Base-by-base conservation (phyloP, 2,888 invertebrate species). In the Gastrophysa polygoni region DNA sequence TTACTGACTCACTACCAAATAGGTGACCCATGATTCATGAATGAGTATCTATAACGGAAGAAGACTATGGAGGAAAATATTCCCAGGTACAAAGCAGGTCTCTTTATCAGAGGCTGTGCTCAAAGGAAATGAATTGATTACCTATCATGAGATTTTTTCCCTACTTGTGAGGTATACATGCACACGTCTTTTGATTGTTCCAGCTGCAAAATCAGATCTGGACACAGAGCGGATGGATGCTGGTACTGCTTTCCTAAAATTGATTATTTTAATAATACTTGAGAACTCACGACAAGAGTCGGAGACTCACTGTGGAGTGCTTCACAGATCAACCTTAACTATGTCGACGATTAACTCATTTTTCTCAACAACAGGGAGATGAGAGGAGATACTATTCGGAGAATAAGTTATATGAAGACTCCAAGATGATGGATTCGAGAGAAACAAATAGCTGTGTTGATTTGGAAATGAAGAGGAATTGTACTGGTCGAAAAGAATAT, bases 401-500 rank as follows among this genome's bases (percentile, higher is more conserved):
- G 14, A 24, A 48, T 20, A 7, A 24, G 7, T 14, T 21, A 8
- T 6, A 48, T 24, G 7, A 11, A 48, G 18, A 4, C 18, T 11
- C 28, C 48, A 24, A 21, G 14, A 48, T 48, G n/a, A 21, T 24
- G 14, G 48, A 44, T 17, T n/a, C 17, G 14, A 17, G 44, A 48
- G n/a, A 48, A 48, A 48, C 21, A 48, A 48, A 48, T 48, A 48
- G 48, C 4, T 48, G 48, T 1, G 18, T 48, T 48, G 21, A 14
- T 48, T 20, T 48, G 24, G 21, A 48, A 48, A 48, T 48, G 24
- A 24, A 0, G 6, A 20, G n/a, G 16, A 48, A 48, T 21, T 1
- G 48, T 49, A 14, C 29, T 49, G 8, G 8, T 29, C 2, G 10
- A 11, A 49, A 28, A 49, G 28, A 44, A 44, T 44, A 54, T 48